A percentile compares a stretch with the other conserved stretches of the same genome.
These are phyloP conservation scores for Chaetophractus vellerosus DNA, from an alignment of 2,797 vertebrate genomes.

Conservation along the genomic window DNA sequence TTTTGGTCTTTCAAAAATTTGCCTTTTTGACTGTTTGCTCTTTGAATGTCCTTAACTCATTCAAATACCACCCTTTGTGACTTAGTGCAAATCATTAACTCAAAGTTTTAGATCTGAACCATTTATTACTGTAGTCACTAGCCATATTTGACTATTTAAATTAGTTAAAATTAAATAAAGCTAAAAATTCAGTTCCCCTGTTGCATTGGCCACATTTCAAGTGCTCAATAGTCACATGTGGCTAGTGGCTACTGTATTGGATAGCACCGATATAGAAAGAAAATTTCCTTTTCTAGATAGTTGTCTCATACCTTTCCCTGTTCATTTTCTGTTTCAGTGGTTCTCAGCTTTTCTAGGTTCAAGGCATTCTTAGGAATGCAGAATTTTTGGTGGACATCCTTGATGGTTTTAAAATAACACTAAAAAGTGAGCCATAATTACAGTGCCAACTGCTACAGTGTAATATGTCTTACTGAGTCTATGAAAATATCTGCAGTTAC, in stretches of 20 bases:
- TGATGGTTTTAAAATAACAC: slow-evolving; percentile 51
- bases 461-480: not conserved
- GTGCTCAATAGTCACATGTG: not conserved
- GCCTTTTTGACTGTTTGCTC: slow-evolving; percentile 34
- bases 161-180: slow-evolving; percentile 40
- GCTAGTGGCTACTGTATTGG: not conserved
- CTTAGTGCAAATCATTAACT: not conserved
- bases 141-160: slow-evolving; percentile 29
- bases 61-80: not conserved
- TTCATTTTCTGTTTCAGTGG: not conserved
- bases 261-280: not conserved
- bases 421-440: not conserved
- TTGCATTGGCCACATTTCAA: not conserved
- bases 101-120: not conserved
- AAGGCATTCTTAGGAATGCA: not conserved
- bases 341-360: slow-evolving; percentile 20
- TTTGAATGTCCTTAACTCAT: slow-evolving; percentile 23
- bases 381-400: not conserved
- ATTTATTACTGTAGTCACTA: not conserved
- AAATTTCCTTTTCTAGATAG: not conserved
- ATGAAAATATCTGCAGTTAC: not conserved
- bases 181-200: not conserved
- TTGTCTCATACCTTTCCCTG: not conserved
- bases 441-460: not conserved
- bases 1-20: not conserved